Percentiles rank a stretch among this genome's conserved stretches.
Conservation (phyloP, 2,888 invertebrate species). For the Lochmaea crataegi region DNA sequence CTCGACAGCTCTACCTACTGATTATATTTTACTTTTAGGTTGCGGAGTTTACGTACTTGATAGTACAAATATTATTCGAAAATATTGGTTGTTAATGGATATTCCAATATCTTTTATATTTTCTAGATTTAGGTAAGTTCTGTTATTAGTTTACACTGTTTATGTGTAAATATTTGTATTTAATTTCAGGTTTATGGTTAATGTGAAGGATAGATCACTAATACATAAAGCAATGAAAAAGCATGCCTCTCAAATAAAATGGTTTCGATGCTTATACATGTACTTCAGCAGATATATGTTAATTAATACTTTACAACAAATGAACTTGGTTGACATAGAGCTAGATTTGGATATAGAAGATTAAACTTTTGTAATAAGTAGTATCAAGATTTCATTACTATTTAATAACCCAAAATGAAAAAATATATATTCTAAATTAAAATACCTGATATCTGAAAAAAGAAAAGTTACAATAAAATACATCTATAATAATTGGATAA, state of each 20-base stretch:
- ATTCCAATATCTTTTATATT: conserved; percentile 82
- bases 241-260: conserved; percentile 92
- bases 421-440: background rate
- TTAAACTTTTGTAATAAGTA: conserved; percentile 58
- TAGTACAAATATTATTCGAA: conserved; percentile 85
- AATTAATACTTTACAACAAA: conserved; percentile 86
- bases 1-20: background rate
- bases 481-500: background rate
- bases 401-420: conserved; percentile 7
- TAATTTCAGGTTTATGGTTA: conserved; percentile 72
- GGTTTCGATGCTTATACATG: conserved; percentile 93
- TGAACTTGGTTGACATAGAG: conserved; percentile 80
- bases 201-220: conserved; percentile 70
- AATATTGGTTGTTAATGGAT: conserved; percentile 87
- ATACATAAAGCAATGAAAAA: conserved; percentile 84
- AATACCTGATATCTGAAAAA: background rate
- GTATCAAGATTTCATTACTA: background rate
- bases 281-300: conserved; percentile 90
- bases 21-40: conserved; percentile 64
- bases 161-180: background rate
- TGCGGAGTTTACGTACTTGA: conserved; percentile 87
- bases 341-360: conserved; percentile 80
- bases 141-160: background rate
- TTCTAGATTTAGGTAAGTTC: conserved; percentile 79
- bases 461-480: background rate